A percentile compares a stretch with the other conserved stretches of the same genome.
These are phyloP conservation scores for Ciona savignyi DNA, from an alignment of 23 tunicate genomes.

Conservation along the genomic window DNA sequence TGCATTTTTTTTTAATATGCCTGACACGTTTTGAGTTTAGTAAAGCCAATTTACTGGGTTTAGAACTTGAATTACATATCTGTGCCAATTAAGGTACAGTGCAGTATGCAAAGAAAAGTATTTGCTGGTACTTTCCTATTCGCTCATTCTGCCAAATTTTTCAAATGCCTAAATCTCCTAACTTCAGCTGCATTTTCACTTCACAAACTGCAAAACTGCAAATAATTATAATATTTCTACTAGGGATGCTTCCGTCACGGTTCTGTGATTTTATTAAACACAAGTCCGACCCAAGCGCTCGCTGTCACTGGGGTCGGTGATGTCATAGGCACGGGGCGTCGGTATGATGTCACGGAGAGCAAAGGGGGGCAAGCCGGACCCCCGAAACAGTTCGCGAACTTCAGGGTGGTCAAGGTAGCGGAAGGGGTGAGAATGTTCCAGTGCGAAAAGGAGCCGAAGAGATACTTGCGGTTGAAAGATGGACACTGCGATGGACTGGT, in stretches of 20 bases:
- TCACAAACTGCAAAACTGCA: too few relatives aligned
- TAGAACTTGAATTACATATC: too few relatives aligned
- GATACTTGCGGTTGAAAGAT: slow-evolving; percentile 70
- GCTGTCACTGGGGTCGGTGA: slow-evolving; percentile 66
- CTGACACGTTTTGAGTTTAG: too few relatives aligned
- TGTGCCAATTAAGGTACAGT: too few relatives aligned
- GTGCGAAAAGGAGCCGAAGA: slow-evolving; percentile 51
- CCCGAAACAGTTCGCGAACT: slow-evolving; percentile 40
- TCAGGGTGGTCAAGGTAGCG: slow-evolving; percentile 65
- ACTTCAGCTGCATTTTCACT: too few relatives aligned
- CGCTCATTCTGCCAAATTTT: too few relatives aligned
- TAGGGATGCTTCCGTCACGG: slow-evolving; percentile 88
- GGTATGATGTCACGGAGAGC: too few relatives aligned
- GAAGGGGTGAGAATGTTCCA: slow-evolving; percentile 90
- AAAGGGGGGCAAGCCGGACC: slow-evolving; percentile 8
- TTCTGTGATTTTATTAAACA: slow-evolving; percentile 53
- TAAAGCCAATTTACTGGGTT: too few relatives aligned
- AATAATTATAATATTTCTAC: neutral
- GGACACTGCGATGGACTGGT: slow-evolving; percentile 95
- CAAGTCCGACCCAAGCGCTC: slow-evolving; percentile 82
- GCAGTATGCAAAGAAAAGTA: too few relatives aligned
- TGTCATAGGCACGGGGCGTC: slow-evolving; percentile 87
- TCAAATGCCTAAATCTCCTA: too few relatives aligned
- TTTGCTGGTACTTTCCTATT: too few relatives aligned
- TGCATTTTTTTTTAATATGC: too few relatives aligned